phyloP scores from a whole-genome alignment of 1,140 invertebrate genomes.

The Heliothis subflexa region DNA sequence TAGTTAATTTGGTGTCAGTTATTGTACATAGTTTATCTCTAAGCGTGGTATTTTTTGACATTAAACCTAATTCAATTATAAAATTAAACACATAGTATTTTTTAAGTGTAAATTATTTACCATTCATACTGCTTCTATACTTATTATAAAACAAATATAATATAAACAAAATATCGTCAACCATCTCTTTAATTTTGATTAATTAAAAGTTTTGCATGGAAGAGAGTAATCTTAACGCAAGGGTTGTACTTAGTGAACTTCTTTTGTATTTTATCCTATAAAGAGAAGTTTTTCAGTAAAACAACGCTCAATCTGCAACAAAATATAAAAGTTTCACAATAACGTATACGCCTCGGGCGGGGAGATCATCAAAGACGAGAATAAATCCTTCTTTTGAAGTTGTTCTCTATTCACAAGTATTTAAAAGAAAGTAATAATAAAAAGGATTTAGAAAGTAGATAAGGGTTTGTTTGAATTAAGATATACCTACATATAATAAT shows the following conservation, averaged over 20 bases:
- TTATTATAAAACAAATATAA: too few species aligned
- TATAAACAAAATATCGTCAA: conserved; percentile 56
- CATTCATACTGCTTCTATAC: background rate
- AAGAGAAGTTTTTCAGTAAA: conserved; percentile 81
- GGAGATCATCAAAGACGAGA: conserved; percentile 71
- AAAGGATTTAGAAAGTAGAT: conserved; percentile 48
- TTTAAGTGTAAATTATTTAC: too few species aligned
- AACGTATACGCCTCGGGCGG: conserved; percentile 79
- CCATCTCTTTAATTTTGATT: conserved; percentile 76
- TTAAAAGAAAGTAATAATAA: conserved; percentile 60
- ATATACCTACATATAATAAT: background rate
- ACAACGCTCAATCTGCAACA: conserved; percentile 79
- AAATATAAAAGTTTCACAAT: conserved; percentile 84
- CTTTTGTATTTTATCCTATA: conserved; percentile 82
- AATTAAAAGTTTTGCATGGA: conserved; percentile 80
- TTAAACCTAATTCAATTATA: too few species aligned
- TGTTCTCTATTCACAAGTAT: conserved; percentile 66
- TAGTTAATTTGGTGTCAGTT: conserved; percentile 48
- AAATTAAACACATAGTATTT: too few species aligned
- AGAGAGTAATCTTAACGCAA: conserved; percentile 78
- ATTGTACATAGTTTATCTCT: background rate
- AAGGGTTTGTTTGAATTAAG: conserved; percentile 9
- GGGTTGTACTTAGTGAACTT: conserved; percentile 75
- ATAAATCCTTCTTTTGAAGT: conserved; percentile 70
- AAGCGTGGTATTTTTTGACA: too few species aligned